A percentile compares a stretch with the other conserved stretches of the same genome.
phyloP scores from a whole-genome alignment of 2,888 invertebrate species.

The Acholoe squamosa region DNA sequence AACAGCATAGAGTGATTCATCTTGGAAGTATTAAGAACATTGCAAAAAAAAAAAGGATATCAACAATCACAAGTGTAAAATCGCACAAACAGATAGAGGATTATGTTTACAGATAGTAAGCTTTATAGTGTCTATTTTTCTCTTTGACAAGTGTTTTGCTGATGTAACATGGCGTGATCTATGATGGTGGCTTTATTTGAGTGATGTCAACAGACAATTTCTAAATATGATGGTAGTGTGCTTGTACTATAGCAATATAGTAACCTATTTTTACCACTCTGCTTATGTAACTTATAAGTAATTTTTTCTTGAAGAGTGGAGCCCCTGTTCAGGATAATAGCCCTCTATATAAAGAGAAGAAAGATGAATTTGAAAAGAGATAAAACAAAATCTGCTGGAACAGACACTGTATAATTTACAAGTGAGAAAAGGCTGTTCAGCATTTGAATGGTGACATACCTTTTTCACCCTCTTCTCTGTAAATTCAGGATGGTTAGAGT shows the following conservation, averaged over 20 bases:
- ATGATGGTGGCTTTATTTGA: not conserved
- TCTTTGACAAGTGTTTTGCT: not conserved
- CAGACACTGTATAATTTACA: not conserved
- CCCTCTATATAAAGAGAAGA: not conserved
- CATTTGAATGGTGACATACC: not conserved
- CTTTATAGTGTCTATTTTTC: not conserved
- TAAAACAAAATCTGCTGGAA: not conserved
- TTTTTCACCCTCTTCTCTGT: not conserved
- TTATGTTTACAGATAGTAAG: not conserved
- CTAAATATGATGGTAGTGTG: not conserved
- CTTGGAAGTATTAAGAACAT: slow-evolving; percentile 16
- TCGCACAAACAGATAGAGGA: not conserved
- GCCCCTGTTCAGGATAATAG: not conserved
- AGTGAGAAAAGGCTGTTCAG: not conserved
- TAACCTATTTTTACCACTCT: not conserved
- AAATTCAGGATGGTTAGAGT: not conserved
- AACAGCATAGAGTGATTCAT: no score
- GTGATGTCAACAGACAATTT: not conserved
- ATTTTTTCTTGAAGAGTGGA: not conserved
- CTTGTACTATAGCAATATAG: not conserved
- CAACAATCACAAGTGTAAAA: not conserved
- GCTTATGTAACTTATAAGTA: not conserved
- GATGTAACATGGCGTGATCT: not conserved
- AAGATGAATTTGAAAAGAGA: not conserved
- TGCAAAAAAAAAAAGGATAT: slow-evolving; percentile 12